A percentile compares a stretch with the other conserved stretches of the same genome.
Evolutionary conservation across 2,888 invertebrate genomes (phyloP).

Genomic region (Callyntrura guangdongensis): DNA sequence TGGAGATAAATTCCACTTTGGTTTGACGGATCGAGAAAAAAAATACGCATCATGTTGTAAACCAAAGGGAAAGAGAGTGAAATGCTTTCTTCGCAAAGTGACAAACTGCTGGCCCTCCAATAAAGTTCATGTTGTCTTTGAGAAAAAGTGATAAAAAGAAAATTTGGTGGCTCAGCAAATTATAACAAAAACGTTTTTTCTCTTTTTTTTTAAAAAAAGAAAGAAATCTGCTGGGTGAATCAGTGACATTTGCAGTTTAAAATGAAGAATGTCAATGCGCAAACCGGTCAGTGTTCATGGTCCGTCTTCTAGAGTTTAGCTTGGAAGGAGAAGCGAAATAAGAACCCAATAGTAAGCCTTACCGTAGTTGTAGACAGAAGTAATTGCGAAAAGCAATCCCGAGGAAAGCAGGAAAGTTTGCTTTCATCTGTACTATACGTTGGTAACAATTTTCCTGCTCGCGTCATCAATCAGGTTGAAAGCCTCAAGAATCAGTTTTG

Average conservation of each 20-base stretch:
- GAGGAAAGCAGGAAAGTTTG: too few species aligned
- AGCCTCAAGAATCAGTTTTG: too few species aligned
- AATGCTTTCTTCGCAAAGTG: not conserved
- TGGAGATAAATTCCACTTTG: not conserved
- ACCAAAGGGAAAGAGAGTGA: not conserved
- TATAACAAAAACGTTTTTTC: not conserved
- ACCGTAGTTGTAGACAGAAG: too few species aligned
- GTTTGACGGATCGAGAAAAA: constrained; percentile 29
- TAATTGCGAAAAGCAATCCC: too few species aligned
- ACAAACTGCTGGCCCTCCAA: not conserved
- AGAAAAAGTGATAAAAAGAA: not conserved
- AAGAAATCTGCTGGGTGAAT: not conserved
- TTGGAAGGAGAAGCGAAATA: too few species aligned
- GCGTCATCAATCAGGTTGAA: too few species aligned
- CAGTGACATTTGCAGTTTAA: not conserved
- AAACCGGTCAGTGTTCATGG: not conserved
- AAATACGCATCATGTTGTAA: not conserved
- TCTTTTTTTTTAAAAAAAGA: not conserved
- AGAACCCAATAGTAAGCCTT: too few species aligned
- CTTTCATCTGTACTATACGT: too few species aligned
- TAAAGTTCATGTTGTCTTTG: not conserved
- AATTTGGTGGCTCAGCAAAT: too few species aligned
- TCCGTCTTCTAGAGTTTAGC: too few species aligned
- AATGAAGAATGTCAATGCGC: not conserved
- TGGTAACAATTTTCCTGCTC: too few species aligned